phyloP scores from a whole-genome alignment of 2,113 vertebrate species.

The Stigmatopora argus region DNA sequence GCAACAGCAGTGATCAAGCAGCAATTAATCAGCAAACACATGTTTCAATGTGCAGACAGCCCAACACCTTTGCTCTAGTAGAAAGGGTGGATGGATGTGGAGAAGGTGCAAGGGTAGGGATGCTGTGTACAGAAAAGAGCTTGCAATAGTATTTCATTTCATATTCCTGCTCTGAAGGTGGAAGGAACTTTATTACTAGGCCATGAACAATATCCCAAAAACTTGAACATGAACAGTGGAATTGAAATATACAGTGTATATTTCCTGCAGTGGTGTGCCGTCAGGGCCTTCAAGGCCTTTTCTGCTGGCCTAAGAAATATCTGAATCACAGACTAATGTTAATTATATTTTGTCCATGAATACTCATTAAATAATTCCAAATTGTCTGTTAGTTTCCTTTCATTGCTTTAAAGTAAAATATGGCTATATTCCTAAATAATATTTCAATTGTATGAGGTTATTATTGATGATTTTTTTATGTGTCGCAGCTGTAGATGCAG shows the following conservation, averaged over 20 bases:
- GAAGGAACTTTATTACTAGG: slow-evolving; percentile 5
- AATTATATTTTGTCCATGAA: too few relatives aligned
- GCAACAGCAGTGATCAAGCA: slow-evolving; percentile 59
- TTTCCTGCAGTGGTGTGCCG: background rate
- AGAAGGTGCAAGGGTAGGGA: slow-evolving; percentile 26
- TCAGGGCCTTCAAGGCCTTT: too few relatives aligned
- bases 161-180: slow-evolving; percentile 13
- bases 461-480: too few relatives aligned
- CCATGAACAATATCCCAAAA: background rate
- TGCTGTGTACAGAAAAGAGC: slow-evolving; percentile 5
- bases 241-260: background rate
- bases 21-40: slow-evolving; percentile 66
- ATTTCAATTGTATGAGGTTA: too few relatives aligned
- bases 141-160: slow-evolving; percentile 27
- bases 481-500: too few relatives aligned
- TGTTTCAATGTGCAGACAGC: slow-evolving; percentile 33
- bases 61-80: slow-evolving; percentile 50
- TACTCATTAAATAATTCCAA: too few relatives aligned
- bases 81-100: slow-evolving; percentile 32
- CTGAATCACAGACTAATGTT: too few relatives aligned
- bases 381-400: too few relatives aligned
- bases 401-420: too few relatives aligned
- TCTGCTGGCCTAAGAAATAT: too few relatives aligned
- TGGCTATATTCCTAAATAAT: too few relatives aligned
- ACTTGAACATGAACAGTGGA: background rate